Percentiles rank a stretch among this genome's conserved stretches.
Evolutionary conservation across 2,888 invertebrate genomes (phyloP).

Genomic region (Euzophera pinguis): DNA sequence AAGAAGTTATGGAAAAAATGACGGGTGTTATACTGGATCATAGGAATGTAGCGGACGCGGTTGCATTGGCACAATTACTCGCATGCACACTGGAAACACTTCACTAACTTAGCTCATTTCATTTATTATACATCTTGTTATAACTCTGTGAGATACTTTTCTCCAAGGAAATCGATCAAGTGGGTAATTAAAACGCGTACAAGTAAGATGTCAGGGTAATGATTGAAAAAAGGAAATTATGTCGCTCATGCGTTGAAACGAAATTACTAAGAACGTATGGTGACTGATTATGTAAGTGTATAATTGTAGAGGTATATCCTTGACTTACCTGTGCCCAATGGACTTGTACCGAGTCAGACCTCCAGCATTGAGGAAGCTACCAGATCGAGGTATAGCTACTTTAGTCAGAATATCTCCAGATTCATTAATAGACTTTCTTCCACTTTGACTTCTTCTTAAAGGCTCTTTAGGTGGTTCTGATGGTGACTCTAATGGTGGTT

Average conservation of each 20-base stretch:
- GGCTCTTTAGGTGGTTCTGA: conserved; percentile 56
- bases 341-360: conserved; percentile 88
- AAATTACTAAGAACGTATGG: conserved; percentile 35
- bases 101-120: conserved; percentile 49
- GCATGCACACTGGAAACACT: conserved; percentile 65
- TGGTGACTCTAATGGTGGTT: conserved; percentile 47
- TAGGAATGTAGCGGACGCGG: conserved; percentile 64
- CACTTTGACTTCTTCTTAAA: conserved; percentile 68
- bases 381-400: conserved; percentile 91
- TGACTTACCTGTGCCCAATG: conserved; percentile 81
- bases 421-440: conserved; percentile 72
- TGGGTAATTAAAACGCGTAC: conserved; percentile 34
- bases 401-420: conserved; percentile 91
- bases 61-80: conserved; percentile 60
- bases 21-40: conserved; percentile 43
- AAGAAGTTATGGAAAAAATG: conserved; percentile 28
- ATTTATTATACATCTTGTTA: conserved; percentile 50
- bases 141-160: conserved; percentile 37
- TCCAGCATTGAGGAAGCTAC: conserved; percentile 91
- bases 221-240: conserved; percentile 46
- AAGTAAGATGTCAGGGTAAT: conserved; percentile 36
- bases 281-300: conserved; percentile 34
- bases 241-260: conserved; percentile 36
- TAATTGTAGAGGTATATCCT: conserved; percentile 7
- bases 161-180: conserved; percentile 38